Percentiles rank a stretch among this genome's conserved stretches.
Conservation (phyloP, 1,140 invertebrate genomes). For the Brevipalpus yothersi region DNA sequence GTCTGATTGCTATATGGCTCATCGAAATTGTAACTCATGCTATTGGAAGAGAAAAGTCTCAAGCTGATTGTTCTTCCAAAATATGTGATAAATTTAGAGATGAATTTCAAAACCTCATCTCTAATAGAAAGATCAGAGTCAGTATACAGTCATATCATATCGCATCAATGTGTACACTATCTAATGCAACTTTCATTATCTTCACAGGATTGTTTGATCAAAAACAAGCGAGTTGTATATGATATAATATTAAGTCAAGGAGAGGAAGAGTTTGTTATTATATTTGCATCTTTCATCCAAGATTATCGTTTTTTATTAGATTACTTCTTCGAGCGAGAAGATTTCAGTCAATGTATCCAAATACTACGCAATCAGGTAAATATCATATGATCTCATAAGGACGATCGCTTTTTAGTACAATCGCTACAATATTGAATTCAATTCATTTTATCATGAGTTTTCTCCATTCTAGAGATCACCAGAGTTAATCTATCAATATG, state of each 20-base stretch:
- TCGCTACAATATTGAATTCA: neutral
- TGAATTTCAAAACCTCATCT: neutral
- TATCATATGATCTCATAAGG: neutral
- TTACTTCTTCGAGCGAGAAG: conserved; percentile 51
- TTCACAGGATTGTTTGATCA: conserved; percentile 26
- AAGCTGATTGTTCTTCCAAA: neutral
- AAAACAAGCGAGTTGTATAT: conserved; percentile 55
- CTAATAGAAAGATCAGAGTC: neutral
- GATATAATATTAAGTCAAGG: conserved; percentile 75
- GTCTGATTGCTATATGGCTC: conserved; percentile 77
- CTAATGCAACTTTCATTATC: neutral
- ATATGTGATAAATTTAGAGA: neutral
- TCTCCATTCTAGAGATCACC: neutral
- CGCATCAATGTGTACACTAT: neutral
- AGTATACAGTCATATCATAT: neutral
- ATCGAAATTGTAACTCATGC: conserved; percentile 72
- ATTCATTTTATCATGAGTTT: neutral
- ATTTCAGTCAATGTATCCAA: conserved; percentile 34
- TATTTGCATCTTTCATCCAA: conserved; percentile 12
- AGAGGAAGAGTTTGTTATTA: conserved; percentile 61
- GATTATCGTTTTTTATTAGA: conserved; percentile 73
- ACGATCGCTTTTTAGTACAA: no score
- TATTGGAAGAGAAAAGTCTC: conserved; percentile 29
- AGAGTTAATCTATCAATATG: conserved; percentile 68
- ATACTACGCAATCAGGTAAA: conserved; percentile 25